These are phyloP conservation scores for Lymantria monacha DNA, from an alignment of 2,888 invertebrate genomes.

Conservation along the genomic window DNA sequence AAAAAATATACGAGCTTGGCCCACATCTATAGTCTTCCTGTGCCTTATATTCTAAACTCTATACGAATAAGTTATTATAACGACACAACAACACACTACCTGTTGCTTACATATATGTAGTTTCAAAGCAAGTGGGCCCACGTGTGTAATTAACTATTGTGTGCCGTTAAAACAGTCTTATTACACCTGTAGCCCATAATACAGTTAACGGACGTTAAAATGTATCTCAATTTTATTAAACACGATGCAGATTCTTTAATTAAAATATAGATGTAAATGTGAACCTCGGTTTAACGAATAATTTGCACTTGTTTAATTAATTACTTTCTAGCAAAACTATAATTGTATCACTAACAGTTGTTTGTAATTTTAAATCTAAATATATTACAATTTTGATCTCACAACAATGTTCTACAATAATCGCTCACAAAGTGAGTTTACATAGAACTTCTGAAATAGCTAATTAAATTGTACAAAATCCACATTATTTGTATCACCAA, in stretches of 20 bases:
- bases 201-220: constrained; percentile 5
- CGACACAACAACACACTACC: constrained; percentile 3
- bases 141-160: background rate
- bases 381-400: too few species aligned
- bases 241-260: background rate
- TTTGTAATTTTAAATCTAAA: too few species aligned
- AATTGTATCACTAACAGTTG: too few species aligned
- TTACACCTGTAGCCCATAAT: constrained; percentile 12
- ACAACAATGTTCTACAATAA: too few species aligned
- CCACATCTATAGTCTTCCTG: constrained; percentile 33
- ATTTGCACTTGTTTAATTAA: too few species aligned
- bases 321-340: too few species aligned
- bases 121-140: background rate
- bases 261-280: too few species aligned
- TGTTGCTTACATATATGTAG: background rate
- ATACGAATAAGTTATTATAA: constrained; percentile 18
- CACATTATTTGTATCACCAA: too few species aligned
- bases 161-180: constrained; percentile 22
- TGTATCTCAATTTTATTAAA: background rate
- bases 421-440: too few species aligned
- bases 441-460: too few species aligned
- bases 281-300: too few species aligned
- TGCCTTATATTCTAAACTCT: constrained; percentile 29
- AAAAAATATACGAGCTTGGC: constrained; percentile 37
- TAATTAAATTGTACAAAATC: too few species aligned